phyloP scores from a whole-genome alignment of 2,113 vertebrate species.

The Dipodomys stephensi region DNA sequence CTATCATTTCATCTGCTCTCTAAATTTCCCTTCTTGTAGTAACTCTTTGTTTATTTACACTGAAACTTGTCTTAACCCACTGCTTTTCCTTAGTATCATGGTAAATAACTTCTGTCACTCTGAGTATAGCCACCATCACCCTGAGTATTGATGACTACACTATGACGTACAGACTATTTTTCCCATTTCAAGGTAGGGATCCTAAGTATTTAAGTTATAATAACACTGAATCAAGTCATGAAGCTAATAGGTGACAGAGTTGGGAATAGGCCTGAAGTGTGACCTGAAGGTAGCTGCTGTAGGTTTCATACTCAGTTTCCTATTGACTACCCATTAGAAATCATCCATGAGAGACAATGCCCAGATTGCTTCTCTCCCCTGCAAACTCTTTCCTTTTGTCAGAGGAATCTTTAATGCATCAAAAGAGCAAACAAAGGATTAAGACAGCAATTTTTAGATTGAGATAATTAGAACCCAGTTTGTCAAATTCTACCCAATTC shows the following conservation, averaged over 20 bases:
- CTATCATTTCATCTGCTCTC: neutral
- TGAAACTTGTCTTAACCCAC: neutral
- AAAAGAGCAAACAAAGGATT: constrained; percentile 25
- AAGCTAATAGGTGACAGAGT: neutral
- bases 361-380: neutral
- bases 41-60: neutral
- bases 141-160: neutral
- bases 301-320: neutral
- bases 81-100: neutral
- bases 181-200: neutral
- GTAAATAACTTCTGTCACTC: neutral
- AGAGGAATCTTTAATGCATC: neutral
- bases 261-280: neutral
- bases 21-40: neutral
- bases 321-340: neutral
- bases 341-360: rapidly evolving
- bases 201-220: too few species aligned
- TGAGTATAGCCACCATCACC: neutral
- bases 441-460: neutral
- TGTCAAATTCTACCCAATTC: neutral
- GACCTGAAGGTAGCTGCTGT: neutral
- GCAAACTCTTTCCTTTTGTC: neutral
- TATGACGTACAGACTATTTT: neutral
- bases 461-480: neutral
- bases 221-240: neutral